Percentiles rank a stretch among this genome's conserved stretches.
Evolutionary conservation across 2,888 invertebrate species (phyloP).

Genomic region (Acronicta leporina): DNA sequence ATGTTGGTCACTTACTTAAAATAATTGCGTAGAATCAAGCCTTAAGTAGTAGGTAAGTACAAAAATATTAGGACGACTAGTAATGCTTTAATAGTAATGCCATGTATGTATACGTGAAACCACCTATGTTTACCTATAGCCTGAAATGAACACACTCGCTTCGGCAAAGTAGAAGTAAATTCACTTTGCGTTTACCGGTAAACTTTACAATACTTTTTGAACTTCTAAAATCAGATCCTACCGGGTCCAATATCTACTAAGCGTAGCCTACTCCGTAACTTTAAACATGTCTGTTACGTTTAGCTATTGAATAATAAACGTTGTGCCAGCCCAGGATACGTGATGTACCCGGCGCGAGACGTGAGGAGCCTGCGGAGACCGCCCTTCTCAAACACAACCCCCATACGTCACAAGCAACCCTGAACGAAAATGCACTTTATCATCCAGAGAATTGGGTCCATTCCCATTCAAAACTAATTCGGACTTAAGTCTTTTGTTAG

Average conservation of each 20-base stretch:
- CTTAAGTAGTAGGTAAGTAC: no score
- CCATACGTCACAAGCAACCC: constrained; percentile 60
- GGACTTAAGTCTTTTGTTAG: constrained; percentile 58
- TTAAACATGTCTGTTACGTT: constrained; percentile 78
- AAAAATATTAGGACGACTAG: no score
- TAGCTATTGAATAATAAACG: constrained; percentile 83
- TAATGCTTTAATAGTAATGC: no score
- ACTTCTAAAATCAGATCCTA: constrained; percentile 51
- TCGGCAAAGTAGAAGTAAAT: constrained; percentile 13
- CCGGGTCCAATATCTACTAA: constrained; percentile 49
- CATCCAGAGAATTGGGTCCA: constrained; percentile 53
- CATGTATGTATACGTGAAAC: not conserved
- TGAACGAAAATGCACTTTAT: constrained; percentile 74
- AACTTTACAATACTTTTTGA: constrained; percentile 31
- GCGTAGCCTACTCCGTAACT: constrained; percentile 48
- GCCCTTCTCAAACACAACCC: constrained; percentile 55
- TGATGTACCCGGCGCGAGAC: constrained; percentile 67
- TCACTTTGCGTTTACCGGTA: constrained; percentile 13
- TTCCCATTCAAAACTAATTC: constrained; percentile 61
- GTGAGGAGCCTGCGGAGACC: constrained; percentile 72
- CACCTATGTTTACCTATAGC: not conserved
- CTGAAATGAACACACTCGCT: not conserved
- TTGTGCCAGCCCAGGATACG: constrained; percentile 69
- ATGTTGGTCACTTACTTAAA: no score
- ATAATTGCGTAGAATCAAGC: no score